phyloP scores from a whole-genome alignment of 2,797 vertebrate species.

The Crax fasciolata region DNA sequence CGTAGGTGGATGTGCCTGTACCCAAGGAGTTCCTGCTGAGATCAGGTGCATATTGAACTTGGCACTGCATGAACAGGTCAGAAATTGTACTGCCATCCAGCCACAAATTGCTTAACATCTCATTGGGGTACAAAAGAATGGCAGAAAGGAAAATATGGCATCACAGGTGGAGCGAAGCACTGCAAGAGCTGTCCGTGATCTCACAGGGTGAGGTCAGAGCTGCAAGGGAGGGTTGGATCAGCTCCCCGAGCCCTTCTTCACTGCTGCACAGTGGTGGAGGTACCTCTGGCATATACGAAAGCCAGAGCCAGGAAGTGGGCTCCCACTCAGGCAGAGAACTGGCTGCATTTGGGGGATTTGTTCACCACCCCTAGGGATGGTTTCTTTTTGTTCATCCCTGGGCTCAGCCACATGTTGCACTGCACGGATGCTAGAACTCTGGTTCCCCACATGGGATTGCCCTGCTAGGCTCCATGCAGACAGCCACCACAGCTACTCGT shows the following conservation, averaged over 20 bases:
- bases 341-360: background rate
- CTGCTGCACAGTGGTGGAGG: background rate
- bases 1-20: background rate
- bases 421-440: background rate
- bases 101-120: background rate
- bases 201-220: background rate
- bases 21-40: background rate
- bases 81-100: background rate
- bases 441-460: fast-evolving
- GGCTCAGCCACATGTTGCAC: background rate
- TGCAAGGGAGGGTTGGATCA: background rate
- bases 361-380: background rate
- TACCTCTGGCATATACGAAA: background rate
- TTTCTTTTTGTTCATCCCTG: background rate
- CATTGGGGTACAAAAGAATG: background rate
- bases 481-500: background rate
- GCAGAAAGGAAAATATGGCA: background rate
- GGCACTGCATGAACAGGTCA: background rate
- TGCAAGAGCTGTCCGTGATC: background rate
- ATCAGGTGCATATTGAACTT: background rate
- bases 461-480: background rate
- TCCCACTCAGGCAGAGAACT: background rate
- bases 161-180: background rate
- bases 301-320: background rate
- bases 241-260: background rate